Conservation (phyloP, 2,113 vertebrate genomes). For the Dipodomys merriami region DNA sequence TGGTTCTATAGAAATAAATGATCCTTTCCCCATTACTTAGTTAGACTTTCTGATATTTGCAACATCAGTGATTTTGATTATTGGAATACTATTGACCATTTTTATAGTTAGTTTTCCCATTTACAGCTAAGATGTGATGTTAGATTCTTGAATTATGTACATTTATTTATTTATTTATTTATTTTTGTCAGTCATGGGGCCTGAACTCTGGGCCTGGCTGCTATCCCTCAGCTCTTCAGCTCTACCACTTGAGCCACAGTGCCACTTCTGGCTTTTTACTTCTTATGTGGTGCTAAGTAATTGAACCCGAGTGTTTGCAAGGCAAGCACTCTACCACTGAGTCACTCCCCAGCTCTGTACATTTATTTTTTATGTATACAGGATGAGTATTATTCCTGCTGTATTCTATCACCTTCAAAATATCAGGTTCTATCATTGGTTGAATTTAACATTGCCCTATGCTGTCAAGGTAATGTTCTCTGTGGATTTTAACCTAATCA, state of each 20-base stretch:
- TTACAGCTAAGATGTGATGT: conserved; percentile 20
- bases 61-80: conserved; percentile 40
- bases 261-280: too few relatives aligned
- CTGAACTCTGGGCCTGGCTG: too few relatives aligned
- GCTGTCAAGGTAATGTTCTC: conserved; percentile 24
- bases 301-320: too few relatives aligned
- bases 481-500: conserved; percentile 51
- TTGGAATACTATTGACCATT: conserved; percentile 31
- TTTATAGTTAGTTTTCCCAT: conserved; percentile 47
- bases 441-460: conserved; percentile 51
- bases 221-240: too few relatives aligned
- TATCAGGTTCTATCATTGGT: conserved; percentile 15
- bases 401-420: conserved; percentile 50
- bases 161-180: background rate
- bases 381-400: background rate
- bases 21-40: conserved; percentile 17
- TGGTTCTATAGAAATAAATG: conserved; percentile 16
- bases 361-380: conserved; percentile 42
- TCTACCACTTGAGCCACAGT: too few relatives aligned
- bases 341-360: background rate
- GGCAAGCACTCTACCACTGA: too few relatives aligned
- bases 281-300: too few relatives aligned
- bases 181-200: too few relatives aligned
- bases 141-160: background rate
- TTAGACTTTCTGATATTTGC: conserved; percentile 45